Conservation (phyloP, 2,888 invertebrate species). For the Eudemis profundana region DNA sequence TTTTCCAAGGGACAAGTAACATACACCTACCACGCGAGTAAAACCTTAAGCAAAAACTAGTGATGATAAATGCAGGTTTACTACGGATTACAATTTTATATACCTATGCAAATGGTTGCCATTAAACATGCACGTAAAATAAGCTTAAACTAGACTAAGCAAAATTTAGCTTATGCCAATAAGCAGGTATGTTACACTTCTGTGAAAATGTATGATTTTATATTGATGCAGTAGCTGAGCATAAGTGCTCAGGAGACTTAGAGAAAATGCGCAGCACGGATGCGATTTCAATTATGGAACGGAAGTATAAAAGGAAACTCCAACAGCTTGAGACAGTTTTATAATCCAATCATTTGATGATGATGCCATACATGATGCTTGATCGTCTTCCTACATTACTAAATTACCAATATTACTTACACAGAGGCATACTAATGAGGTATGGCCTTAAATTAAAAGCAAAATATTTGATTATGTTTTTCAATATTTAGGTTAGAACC, state of each 20-base stretch:
- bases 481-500: too few relatives aligned
- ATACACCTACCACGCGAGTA: not conserved
- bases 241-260: too few relatives aligned
- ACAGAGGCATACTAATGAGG: too few relatives aligned
- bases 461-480: too few relatives aligned
- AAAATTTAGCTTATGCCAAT: not conserved
- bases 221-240: constrained; percentile 15
- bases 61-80: constrained; percentile 10
- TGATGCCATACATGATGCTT: constrained; percentile 14
- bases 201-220: constrained; percentile 11
- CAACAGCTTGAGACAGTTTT: constrained; percentile 48
- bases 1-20: too few relatives aligned
- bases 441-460: not conserved
- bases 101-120: constrained; percentile 6
- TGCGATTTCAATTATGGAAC: constrained; percentile 62
- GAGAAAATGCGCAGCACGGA: constrained; percentile 60
- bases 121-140: constrained; percentile 7
- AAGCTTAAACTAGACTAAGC: constrained; percentile 15
- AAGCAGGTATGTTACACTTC: constrained; percentile 14
- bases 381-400: not conserved
- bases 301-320: constrained; percentile 54
- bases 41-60: not conserved
- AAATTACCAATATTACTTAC: not conserved
- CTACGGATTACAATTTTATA: constrained; percentile 3
- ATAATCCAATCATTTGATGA: constrained; percentile 44